Evolutionary conservation across 2,888 invertebrate genomes (phyloP).

Genomic region (Caenorhabditis sp.): DNA sequence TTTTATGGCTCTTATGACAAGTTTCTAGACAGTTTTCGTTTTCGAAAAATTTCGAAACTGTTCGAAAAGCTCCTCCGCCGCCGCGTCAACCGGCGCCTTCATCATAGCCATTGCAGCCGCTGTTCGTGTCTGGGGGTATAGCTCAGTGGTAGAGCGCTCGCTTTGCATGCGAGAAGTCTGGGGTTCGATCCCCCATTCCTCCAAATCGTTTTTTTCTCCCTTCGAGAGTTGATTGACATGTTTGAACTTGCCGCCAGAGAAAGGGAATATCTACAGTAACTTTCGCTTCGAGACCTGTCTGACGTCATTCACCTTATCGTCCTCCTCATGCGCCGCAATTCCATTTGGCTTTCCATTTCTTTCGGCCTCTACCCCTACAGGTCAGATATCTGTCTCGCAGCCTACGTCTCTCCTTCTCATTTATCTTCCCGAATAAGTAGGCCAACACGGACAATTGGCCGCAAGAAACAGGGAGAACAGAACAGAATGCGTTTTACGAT

Average conservation of each 20-base stretch:
- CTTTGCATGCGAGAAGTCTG: conserved; percentile 81
- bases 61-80: too few relatives aligned
- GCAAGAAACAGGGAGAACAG: conserved; percentile 2
- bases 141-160: conserved; percentile 81
- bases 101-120: too few relatives aligned
- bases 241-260: too few relatives aligned
- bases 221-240: too few relatives aligned
- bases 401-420: conserved; percentile 2
- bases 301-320: too few relatives aligned
- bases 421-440: conserved; percentile 20
- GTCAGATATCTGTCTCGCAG: conserved; percentile 11
- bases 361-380: conserved; percentile 4
- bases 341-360: not conserved
- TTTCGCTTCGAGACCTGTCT: too few relatives aligned
- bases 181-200: conserved; percentile 80
- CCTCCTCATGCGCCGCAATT: not conserved
- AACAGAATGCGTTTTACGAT: conserved; percentile 39
- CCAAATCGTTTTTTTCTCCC: conserved; percentile 64
- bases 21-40: too few relatives aligned
- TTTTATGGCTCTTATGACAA: too few relatives aligned
- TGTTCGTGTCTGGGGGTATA: conserved; percentile 45
- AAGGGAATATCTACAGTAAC: too few relatives aligned
- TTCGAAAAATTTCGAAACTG: too few relatives aligned
- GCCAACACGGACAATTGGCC: conserved; percentile 57
- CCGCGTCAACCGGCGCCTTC: not conserved